Conservation (phyloP, 2,113 vertebrate genomes). For the Miniopterus natalensis region DNA sequence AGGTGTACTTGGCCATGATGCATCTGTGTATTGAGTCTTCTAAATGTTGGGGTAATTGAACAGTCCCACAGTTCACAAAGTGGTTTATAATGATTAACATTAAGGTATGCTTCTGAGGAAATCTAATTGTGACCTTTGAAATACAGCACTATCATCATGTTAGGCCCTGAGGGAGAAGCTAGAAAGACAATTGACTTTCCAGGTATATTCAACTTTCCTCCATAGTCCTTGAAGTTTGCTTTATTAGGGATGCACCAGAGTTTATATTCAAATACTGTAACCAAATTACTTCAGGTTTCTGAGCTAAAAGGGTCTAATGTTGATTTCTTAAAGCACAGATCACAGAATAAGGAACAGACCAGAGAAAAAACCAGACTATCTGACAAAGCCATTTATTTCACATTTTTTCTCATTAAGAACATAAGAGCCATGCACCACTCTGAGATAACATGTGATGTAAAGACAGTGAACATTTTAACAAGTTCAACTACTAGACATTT, state of each 20-base stretch:
- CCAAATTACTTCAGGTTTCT: background rate
- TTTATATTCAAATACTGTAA: background rate
- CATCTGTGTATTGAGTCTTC: background rate
- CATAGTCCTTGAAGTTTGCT: background rate
- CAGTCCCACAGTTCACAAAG: background rate
- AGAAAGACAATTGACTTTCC: background rate
- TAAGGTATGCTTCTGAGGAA: background rate
- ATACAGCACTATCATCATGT: background rate
- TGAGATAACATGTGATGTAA: background rate
- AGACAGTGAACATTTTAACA: background rate
- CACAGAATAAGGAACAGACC: background rate
- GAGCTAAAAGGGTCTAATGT: background rate
- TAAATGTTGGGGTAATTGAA: background rate
- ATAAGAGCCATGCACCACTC: background rate
- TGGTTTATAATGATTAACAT: background rate
- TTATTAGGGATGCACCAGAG: background rate
- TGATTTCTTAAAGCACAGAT: background rate
- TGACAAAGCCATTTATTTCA: background rate
- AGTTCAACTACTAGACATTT: background rate
- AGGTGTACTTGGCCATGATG: background rate
- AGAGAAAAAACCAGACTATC: background rate
- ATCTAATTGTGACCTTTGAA: conserved; percentile 43
- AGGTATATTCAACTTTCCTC: background rate
- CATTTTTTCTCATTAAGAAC: background rate
- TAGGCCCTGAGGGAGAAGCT: background rate